Conservation (phyloP, 2,888 invertebrate genomes). For the Lochmaea capreae region DNA sequence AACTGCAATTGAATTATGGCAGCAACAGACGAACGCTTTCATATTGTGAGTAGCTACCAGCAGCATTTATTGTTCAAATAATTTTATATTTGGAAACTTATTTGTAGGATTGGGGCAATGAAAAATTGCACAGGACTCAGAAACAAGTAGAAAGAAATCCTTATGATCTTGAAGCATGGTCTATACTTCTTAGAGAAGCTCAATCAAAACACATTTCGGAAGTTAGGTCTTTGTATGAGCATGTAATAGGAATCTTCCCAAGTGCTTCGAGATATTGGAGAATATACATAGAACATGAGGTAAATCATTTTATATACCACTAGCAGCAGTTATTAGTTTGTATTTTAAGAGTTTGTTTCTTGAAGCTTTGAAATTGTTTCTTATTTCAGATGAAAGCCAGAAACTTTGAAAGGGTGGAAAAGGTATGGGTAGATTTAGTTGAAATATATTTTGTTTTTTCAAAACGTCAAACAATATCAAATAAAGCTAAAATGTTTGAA, state of each 20-base stretch:
- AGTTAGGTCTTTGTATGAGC: slow-evolving; percentile 92
- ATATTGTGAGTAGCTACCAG: slow-evolving; percentile 21
- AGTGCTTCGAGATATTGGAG: slow-evolving; percentile 99
- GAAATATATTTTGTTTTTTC: slow-evolving; percentile 33
- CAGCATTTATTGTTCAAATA: neutral
- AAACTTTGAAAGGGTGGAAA: slow-evolving; percentile 98
- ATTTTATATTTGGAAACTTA: slow-evolving; percentile 21
- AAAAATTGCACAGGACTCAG: slow-evolving; percentile 84
- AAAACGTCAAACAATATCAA: slow-evolving; percentile 54
- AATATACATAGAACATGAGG: slow-evolving; percentile 98
- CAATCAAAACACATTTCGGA: slow-evolving; percentile 89
- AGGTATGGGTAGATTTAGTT: slow-evolving; percentile 72
- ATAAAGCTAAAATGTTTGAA: slow-evolving; percentile 42
- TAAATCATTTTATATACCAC: slow-evolving; percentile 59
- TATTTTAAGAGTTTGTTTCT: neutral
- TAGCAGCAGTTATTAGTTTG: neutral
- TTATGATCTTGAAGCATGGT: slow-evolving; percentile 99
- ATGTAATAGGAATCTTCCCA: slow-evolving; percentile 93
- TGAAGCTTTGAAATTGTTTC: slow-evolving; percentile 42
- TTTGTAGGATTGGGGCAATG: slow-evolving; percentile 88
- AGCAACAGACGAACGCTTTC: slow-evolving; percentile 29
- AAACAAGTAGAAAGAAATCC: slow-evolving; percentile 87
- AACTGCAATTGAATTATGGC: neutral
- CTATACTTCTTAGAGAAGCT: slow-evolving; percentile 92
- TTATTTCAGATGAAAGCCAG: slow-evolving; percentile 92